These are phyloP conservation scores for Chrysaora quinquecirrha DNA, from an alignment of 30 jellyfish, hydroid and myxozoan species.

Conservation along the genomic window DNA sequence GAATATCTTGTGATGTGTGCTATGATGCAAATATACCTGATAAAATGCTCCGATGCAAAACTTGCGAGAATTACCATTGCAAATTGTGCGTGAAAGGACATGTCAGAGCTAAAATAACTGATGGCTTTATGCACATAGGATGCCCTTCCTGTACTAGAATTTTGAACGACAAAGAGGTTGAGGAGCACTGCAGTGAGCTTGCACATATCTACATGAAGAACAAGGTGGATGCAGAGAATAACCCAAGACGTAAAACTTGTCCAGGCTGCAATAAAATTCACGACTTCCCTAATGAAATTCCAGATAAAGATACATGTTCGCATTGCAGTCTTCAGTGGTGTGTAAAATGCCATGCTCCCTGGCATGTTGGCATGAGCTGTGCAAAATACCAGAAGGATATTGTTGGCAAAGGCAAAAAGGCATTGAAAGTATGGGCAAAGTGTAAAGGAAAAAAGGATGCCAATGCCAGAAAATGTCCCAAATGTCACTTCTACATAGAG, in stretches of 20 bases:
- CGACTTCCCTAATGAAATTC: conserved; percentile 28
- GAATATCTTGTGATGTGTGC: not conserved
- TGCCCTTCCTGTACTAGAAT: conserved; percentile 68
- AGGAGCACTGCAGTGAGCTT: conserved; percentile 16
- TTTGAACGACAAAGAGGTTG: conserved; percentile 43
- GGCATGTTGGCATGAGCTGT: conserved; percentile 86
- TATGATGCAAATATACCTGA: not conserved
- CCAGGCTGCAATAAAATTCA: conserved; percentile 88
- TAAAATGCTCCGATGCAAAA: not conserved
- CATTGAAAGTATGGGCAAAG: conserved; percentile 89
- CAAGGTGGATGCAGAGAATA: conserved; percentile 67
- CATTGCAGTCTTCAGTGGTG: conserved; percentile 80
- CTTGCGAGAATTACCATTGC: conserved; percentile 25
- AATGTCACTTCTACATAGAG: conserved; percentile 80
- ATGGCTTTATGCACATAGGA: conserved; percentile 37
- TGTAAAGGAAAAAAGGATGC: conserved; percentile 54
- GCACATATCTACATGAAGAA: conserved; percentile 47
- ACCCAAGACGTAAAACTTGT: conserved; percentile 83
- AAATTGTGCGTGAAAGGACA: conserved; percentile 42
- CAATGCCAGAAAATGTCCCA: conserved; percentile 89
- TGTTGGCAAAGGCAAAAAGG: conserved; percentile 73
- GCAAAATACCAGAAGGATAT: conserved; percentile 70
- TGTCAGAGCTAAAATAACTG: conserved; percentile 34
- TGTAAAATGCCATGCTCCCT: conserved; percentile 84
- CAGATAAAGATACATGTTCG: conserved; percentile 54